These are phyloP conservation scores for Sapajus apella DNA, from an alignment of 2,113 vertebrate genomes.

Conservation along the genomic window DNA sequence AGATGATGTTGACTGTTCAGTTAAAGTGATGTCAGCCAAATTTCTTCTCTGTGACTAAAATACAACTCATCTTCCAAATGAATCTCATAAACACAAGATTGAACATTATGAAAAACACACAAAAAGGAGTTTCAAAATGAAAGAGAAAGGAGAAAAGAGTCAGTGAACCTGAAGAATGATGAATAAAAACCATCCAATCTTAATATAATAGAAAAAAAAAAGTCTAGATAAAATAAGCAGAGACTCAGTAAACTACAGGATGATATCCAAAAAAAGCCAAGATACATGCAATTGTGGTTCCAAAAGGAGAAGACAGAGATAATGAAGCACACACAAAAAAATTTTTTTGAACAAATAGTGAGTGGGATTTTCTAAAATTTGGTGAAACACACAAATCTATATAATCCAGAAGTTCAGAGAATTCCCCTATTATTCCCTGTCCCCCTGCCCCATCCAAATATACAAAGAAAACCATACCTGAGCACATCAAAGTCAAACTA, in stretches of 20 bases:
- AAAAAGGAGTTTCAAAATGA: neutral
- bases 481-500: neutral
- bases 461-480: neutral
- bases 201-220: neutral
- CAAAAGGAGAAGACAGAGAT: neutral
- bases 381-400: neutral
- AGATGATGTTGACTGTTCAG: neutral
- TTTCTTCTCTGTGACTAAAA: constrained; percentile 13
- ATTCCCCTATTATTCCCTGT: too few species aligned
- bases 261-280: neutral
- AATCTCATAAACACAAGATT: neutral
- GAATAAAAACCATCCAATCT: neutral
- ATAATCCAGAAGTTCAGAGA: neutral
- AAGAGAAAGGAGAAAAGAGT: neutral
- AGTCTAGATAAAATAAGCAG: neutral
- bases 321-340: neutral
- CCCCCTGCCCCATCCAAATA: neutral
- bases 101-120: neutral
- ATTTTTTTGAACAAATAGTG: neutral
- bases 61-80: neutral
- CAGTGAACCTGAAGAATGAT: neutral
- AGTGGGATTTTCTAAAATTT: neutral
- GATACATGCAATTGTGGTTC: neutral
- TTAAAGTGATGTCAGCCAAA: neutral
- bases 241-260: neutral